A percentile compares a stretch with the other conserved stretches of the same genome.
These are phyloP conservation scores for Metallyticus violacea DNA, from an alignment of 2,888 invertebrate species.

Conservation along the genomic window DNA sequence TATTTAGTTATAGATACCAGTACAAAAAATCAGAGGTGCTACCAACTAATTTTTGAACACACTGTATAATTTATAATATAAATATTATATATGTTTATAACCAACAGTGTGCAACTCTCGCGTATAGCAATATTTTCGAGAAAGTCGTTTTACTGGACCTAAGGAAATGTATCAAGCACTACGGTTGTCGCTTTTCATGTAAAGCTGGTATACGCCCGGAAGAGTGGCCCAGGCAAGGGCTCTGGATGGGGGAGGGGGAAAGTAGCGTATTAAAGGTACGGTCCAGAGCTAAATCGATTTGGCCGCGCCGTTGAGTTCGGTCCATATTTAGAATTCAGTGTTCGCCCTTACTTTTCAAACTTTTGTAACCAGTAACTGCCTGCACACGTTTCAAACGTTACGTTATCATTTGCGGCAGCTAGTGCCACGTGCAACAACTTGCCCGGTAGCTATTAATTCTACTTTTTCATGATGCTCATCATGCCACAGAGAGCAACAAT, in stretches of 20 bases:
- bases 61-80: too few species aligned
- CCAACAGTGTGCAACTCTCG: too few species aligned
- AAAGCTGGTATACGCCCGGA: too few species aligned
- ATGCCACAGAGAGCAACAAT: too few species aligned
- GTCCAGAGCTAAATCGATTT: background rate
- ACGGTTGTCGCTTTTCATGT: background rate
- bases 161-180: background rate
- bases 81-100: too few species aligned
- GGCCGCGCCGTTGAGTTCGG: background rate
- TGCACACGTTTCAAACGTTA: background rate
- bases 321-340: background rate
- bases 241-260: background rate
- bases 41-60: too few species aligned
- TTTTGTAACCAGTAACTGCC: background rate
- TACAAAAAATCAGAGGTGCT: too few species aligned
- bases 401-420: background rate
- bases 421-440: background rate
- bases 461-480: too few species aligned
- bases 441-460: too few species aligned
- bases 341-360: background rate
- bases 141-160: background rate
- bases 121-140: too few species aligned
- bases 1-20: too few species aligned
- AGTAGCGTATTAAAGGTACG: background rate
- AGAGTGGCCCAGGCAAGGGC: background rate